Conservation (phyloP, 2,888 invertebrate genomes). For the Steinernema hermaphroditum region DNA sequence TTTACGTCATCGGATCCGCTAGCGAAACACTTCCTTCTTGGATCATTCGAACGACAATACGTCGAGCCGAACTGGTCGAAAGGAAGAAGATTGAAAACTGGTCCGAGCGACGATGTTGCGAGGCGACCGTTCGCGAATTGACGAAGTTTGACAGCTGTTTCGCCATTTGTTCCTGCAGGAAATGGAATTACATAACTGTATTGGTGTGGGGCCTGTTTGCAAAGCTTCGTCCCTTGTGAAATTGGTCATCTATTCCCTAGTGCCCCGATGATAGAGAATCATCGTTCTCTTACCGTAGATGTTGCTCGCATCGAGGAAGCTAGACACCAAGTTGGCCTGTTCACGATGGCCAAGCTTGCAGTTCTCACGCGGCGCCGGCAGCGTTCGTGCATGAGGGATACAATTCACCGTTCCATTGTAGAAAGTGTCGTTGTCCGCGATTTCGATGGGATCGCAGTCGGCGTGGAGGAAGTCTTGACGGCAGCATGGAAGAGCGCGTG, state of each 20-base stretch:
- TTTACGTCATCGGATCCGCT: constrained; percentile 62
- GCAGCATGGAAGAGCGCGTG: constrained; percentile 59
- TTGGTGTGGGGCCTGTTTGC: too few relatives aligned
- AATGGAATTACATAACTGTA: constrained; percentile 9
- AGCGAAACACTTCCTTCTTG: constrained; percentile 39
- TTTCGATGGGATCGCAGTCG: constrained; percentile 62
- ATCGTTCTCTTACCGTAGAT: constrained; percentile 75
- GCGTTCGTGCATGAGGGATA: constrained; percentile 52
- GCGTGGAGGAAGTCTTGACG: constrained; percentile 56
- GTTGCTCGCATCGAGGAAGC: constrained; percentile 78
- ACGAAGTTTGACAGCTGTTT: constrained; percentile 77
- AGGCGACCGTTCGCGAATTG: constrained; percentile 75
- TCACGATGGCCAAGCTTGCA: constrained; percentile 72
- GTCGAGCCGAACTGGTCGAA: constrained; percentile 14
- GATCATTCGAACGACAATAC: constrained; percentile 23
- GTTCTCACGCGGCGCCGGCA: constrained; percentile 55
- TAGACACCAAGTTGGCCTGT: constrained; percentile 90
- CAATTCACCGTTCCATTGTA: constrained; percentile 43
- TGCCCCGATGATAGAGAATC: too few relatives aligned
- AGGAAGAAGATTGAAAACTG: constrained; percentile 38
- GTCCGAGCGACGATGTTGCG: constrained; percentile 30
- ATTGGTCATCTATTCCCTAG: too few relatives aligned
- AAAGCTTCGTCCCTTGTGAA: too few relatives aligned
- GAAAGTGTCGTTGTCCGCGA: constrained; percentile 56
- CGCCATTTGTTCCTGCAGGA: constrained; percentile 74